phyloP scores from a whole-genome alignment of 2,113 vertebrate species.

The Nansenia antarctica region DNA sequence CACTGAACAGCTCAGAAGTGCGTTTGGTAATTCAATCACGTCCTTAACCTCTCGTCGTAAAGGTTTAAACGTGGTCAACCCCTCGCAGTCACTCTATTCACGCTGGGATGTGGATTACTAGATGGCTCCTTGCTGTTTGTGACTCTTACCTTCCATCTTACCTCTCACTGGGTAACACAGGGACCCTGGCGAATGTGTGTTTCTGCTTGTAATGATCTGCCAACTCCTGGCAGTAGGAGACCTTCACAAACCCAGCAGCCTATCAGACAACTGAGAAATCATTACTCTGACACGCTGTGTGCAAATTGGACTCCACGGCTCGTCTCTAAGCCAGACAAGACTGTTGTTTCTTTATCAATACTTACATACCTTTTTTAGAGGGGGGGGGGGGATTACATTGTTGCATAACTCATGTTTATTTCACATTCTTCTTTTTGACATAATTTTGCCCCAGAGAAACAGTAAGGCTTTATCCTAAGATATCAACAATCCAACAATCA shows the following conservation, averaged over 20 bases:
- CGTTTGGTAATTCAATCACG: background rate
- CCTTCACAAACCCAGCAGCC: slow-evolving; percentile 4
- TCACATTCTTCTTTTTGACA: background rate
- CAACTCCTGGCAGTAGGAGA: background rate
- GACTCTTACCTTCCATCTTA: background rate
- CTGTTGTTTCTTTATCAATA: slow-evolving; percentile 1
- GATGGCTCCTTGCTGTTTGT: background rate
- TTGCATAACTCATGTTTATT: background rate
- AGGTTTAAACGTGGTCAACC: background rate
- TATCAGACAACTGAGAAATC: background rate
- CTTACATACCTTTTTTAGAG: background rate
- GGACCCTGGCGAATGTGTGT: background rate
- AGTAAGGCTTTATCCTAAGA: background rate
- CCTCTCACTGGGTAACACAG: background rate
- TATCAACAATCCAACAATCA: background rate
- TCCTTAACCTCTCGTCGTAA: background rate
- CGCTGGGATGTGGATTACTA: background rate
- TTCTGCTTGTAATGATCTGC: slow-evolving; percentile 7
- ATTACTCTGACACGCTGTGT: slow-evolving; percentile 8
- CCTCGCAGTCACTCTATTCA: background rate
- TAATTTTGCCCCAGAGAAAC: background rate
- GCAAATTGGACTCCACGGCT: slow-evolving; percentile 8
- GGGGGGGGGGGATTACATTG: background rate
- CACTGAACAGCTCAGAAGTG: background rate
- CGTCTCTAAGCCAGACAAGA: background rate